Percentiles rank a stretch among this genome's conserved stretches.
Evolutionary conservation across 2,888 invertebrate species (phyloP).

Genomic region (Cheilosia soror): DNA sequence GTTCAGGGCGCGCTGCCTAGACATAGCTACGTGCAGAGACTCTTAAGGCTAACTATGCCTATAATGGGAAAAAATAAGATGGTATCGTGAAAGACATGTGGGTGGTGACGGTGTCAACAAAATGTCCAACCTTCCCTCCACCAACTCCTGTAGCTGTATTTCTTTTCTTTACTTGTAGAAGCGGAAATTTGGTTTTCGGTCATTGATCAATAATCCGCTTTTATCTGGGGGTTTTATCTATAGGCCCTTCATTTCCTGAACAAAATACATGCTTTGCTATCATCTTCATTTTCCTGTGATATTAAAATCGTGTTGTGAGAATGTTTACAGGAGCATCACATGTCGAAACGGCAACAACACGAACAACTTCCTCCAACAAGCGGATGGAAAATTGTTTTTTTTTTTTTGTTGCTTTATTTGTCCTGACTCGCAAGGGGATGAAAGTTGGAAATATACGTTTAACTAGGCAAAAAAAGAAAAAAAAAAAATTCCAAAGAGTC

Average conservation of each 20-base stretch:
- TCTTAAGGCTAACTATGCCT: constrained; percentile 37
- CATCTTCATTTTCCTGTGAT: background rate
- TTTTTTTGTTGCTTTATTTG: background rate
- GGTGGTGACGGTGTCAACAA: constrained; percentile 32
- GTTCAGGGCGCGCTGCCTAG: background rate
- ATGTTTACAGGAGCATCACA: constrained; percentile 58
- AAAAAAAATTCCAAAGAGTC: constrained; percentile 18
- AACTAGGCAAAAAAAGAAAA: constrained; percentile 12
- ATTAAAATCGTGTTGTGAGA: constrained; percentile 37
- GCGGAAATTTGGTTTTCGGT: constrained; percentile 60
- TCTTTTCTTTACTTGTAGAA: background rate
- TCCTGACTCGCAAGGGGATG: background rate
- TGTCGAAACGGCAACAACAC: constrained; percentile 23
- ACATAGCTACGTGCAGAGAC: constrained; percentile 38
- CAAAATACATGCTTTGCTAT: background rate
- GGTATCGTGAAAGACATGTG: constrained; percentile 1
- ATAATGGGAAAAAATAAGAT: constrained; percentile 40
- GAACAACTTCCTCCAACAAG: constrained; percentile 39
- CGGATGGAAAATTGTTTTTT: constrained; percentile 21
- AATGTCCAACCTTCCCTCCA: constrained; percentile 33
- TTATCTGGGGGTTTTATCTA: constrained; percentile 19
- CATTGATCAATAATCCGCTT: constrained; percentile 57
- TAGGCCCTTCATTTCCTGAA: constrained; percentile 42
- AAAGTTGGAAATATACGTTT: background rate
- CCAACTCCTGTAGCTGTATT: background rate